Base-by-base conservation (phyloP, 2,113 vertebrate species). In the Podiceps cristatus region DNA sequence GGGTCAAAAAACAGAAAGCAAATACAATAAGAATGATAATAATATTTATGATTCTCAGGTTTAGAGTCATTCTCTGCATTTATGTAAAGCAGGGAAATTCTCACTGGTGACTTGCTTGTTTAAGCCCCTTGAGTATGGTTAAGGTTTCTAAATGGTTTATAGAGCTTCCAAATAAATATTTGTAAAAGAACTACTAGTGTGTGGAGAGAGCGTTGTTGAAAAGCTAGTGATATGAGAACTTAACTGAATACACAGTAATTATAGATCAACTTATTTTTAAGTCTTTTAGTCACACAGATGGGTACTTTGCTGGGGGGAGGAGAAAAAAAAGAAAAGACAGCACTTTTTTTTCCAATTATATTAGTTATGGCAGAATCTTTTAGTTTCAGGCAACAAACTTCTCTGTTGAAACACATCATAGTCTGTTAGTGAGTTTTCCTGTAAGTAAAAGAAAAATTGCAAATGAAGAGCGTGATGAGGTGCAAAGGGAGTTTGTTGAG, bases 321-420 rank as follows among this genome's bases (percentile, higher is more conserved):
- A 25, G 4, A 3, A 5, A 14, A 2, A 3, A 6, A 53, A 53
- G 49, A 47, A 44, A 58, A 16, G 4, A 29, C 5, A 7, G 18
- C 15, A 10, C 5, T 33, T 40, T 18, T 3, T 4, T 11, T 10
- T 7, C 24, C 15, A 14, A 13, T 62, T 62, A 20, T 16, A 16
- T 53, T 55, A 33, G 19, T 7, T 52, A 18, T 1, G 2, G 13
- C 19, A 59, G 35, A 22, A 11, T 27, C 33, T 83, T 73, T 53
- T 18, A 12, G 7, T 58, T 80, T 27, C 31, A 64, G 81, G 35
- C 40, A 75, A 27, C 18, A 72, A 42, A 14, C 5, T 59, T 88
- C 17, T 72, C 24, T 4, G 0, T 6, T 35, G 45, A 76, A 83
- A 69, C 8, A 50, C 5, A 4, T 3, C 0, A 2, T 1, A 5